phyloP scores from a whole-genome alignment of 2,797 vertebrate genomes.

The Gymnoscopelus microlampas region DNA sequence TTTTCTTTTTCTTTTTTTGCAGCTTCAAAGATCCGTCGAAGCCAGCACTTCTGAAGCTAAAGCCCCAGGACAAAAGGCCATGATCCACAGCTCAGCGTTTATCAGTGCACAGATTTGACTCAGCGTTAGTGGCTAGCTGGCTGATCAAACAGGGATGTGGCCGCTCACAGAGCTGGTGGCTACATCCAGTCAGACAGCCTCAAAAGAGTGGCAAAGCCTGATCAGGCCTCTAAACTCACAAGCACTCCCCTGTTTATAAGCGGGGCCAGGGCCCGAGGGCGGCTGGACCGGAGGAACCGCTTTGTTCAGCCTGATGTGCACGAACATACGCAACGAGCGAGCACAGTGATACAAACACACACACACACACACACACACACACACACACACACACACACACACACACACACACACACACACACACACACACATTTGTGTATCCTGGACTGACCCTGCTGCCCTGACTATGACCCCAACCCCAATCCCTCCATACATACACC shows the following conservation, averaged over 20 bases:
- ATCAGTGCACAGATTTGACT: slow-evolving; percentile 57
- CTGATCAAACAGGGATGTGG: slow-evolving; percentile 55
- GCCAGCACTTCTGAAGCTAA: slow-evolving; percentile 61
- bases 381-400: slow-evolving; percentile 6
- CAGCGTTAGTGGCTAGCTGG: slow-evolving; percentile 46
- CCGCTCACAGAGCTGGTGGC: slow-evolving; percentile 45
- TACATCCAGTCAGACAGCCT: slow-evolving; percentile 56
- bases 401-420: not conserved
- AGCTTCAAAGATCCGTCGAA: slow-evolving; percentile 57
- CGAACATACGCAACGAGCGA: not conserved
- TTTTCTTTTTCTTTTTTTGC: not conserved
- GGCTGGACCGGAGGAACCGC: slow-evolving; percentile 53
- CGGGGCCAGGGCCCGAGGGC: slow-evolving; percentile 45
- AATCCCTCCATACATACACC: not conserved
- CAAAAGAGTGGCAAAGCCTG: slow-evolving; percentile 55
- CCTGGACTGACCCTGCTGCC: slow-evolving; percentile 30
- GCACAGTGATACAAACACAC: slow-evolving; percentile 13
- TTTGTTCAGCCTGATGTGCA: slow-evolving; percentile 46
- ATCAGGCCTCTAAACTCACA: slow-evolving; percentile 59
- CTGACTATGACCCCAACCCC: not conserved
- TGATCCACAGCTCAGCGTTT: slow-evolving; percentile 48
- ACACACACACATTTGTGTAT: slow-evolving; percentile 12
- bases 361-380: slow-evolving; percentile 13
- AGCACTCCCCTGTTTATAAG: slow-evolving; percentile 39
- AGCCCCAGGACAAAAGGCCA: slow-evolving; percentile 58